These are phyloP conservation scores for Drosophila helvetica DNA, from an alignment of 2,888 invertebrate species.

Conservation along the genomic window DNA sequence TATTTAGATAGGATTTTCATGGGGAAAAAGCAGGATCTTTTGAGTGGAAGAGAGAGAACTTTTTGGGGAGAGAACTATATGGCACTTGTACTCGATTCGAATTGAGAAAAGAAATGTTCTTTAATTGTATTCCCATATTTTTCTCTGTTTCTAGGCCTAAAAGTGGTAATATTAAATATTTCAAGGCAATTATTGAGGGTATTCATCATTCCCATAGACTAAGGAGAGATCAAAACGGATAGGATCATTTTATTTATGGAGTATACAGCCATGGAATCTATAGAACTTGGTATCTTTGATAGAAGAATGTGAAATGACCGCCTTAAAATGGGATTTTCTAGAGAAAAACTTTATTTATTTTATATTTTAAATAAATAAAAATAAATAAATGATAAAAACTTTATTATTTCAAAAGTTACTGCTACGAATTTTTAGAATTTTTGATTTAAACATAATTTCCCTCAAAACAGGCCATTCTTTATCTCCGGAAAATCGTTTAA, in stretches of 20 bases:
- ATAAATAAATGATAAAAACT: no score
- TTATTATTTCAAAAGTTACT: no score
- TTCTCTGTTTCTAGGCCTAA: neutral
- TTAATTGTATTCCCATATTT: accelerated
- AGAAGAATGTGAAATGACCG: accelerated
- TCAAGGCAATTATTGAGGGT: neutral
- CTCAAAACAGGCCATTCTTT: no score
- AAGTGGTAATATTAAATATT: neutral
- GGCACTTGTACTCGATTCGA: neutral
- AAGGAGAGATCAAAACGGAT: no score
- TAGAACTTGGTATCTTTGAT: no score
- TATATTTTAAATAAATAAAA: no score
- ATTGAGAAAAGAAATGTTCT: neutral
- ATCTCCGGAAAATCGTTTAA: no score
- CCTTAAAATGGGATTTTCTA: no score
- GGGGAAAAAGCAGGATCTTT: neutral
- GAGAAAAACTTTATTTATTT: no score
- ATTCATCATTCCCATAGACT: neutral
- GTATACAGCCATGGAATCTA: accelerated
- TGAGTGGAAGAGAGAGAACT: neutral
- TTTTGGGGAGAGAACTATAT: neutral
- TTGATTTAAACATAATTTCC: no score
- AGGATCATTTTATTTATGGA: neutral
- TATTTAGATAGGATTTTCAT: neutral
- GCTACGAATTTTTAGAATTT: no score